Base-by-base conservation (phyloP, 2,888 invertebrate species). In the Noctua pronuba region DNA sequence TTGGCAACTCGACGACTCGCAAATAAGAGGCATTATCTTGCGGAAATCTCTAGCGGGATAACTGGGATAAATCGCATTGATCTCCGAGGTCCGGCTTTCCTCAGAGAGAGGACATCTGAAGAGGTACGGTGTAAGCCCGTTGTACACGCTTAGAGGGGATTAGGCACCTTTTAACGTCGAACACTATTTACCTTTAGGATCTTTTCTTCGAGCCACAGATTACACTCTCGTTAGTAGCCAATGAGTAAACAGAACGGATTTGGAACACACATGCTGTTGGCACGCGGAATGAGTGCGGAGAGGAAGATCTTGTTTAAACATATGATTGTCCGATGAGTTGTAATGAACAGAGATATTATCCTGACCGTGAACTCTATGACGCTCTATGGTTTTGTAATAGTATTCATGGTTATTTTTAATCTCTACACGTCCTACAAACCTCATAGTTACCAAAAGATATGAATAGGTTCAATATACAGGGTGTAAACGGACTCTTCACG, bases 161-260 rank as follows among this genome's bases (percentile, higher is more conserved):
- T 96, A 95, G 92, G 93, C 94, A 94, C 95, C 95, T 96, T 96
- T 95, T 95, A 95, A 91, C 94, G 93, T 93, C 90, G 92, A 90
- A 81, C 93, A 95, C 93, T 95, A 95, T 95, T 96, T 95, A 94
- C 94, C 91, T 93, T 93, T 87, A 77, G 71, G 89, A 86, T 88
- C 91, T 91, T 91, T 91, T 91, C 87, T 86, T 46, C 86, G 88
- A 90, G 89, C 90, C 90, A 89, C 89, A 93, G 92, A 92, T 93
- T 92, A 93, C 89, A 77, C 83, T 80, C 91, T 92, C 91, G 91
- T 92, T 92, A 92, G 90, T 89, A 88, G 90, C 86, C 89, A 86
- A 88, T 87, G 86, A 89, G 91, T 90, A 91, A 92, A 90, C 91
- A 90, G 86, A 84, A 86, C 88, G 82, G 86, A 90, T 88, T 83